Evolutionary conservation across 2,797 vertebrate genomes (phyloP), one percentile per base, ranked within the genome.

Genomic region (Xiphophorus birchmanni): DNA sequence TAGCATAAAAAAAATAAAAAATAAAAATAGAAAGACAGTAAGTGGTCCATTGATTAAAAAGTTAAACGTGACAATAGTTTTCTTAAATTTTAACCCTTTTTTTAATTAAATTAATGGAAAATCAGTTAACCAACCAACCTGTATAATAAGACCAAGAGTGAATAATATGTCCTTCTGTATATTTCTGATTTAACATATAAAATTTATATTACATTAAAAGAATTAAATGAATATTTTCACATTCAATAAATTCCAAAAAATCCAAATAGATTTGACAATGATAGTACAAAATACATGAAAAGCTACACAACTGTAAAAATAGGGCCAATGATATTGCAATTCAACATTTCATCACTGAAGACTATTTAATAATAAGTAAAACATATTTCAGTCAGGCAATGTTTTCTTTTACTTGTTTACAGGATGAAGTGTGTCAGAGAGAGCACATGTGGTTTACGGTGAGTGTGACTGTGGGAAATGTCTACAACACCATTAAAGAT

Each of bases 401-500:
- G 79, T 75, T 58, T n/a, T 13, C 23, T 56, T 74, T 17, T 17
- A 37, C 50, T 73, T 75, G 74, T 84, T 82, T 74, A 18, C 21
- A 56, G 32, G 48, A 42, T 58, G 47, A 47, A 54, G 26, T 48
- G 40, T 29, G n/a, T 80, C 75, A 63, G 47, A 67, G 54, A 58
- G 65, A 85, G 80, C 77, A 69, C 80, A 82, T 78, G 73, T 79
- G 81, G 63, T 77, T 81, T 90, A 79, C 56, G 69, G 79, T 67
- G 85, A 48, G 54, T n/a, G 67, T 75, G 60, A 85, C 86, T 82
- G 81, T 87, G 84, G 74, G 84, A 89, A 90, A 85, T 83, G 80
- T 58, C 84, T 58, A 56, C 40, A 69, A 80, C 72, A 12, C 21
- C 81, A 89, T 90, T 72, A 87, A 50, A 91, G 79, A 88, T 0